Percentiles rank a stretch among this genome's conserved stretches.
These are phyloP conservation scores for Reinhardtius hippoglossoides DNA, from an alignment of 2,113 vertebrate genomes.

Conservation along the genomic window DNA sequence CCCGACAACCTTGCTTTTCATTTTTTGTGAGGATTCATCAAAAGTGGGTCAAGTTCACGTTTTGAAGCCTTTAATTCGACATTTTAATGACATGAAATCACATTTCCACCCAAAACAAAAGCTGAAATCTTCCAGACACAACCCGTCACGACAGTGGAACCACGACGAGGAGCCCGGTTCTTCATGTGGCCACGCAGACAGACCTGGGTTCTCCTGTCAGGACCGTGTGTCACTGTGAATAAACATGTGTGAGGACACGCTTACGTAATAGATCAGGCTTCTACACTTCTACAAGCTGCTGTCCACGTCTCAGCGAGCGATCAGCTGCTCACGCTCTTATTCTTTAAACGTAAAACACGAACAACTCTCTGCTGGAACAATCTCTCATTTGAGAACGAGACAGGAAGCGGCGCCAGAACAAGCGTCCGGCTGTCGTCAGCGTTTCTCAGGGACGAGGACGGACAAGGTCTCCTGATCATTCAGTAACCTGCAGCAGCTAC, in stretches of 20 bases:
- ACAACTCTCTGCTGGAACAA: not conserved
- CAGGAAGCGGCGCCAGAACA: not conserved
- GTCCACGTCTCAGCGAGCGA: not conserved
- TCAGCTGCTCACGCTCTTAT: not conserved
- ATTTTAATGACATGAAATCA: no score
- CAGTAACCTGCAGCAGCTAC: constrained; percentile 46
- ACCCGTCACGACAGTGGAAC: not conserved
- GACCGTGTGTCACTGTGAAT: not conserved
- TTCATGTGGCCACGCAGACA: not conserved
- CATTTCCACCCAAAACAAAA: no score
- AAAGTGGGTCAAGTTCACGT: no score
- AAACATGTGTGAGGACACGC: constrained; percentile 1
- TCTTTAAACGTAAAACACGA: constrained; percentile 13
- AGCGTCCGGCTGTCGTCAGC: not conserved
- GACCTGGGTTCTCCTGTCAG: not conserved
- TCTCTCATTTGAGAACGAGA: not conserved
- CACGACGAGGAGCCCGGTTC: constrained; percentile 13
- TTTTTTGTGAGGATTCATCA: no score
- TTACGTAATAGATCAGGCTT: constrained; percentile 37
- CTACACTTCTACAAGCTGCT: constrained; percentile 13
- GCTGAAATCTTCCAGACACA: not conserved
- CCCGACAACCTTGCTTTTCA: no score
- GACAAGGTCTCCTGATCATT: constrained; percentile 51
- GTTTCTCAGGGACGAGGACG: constrained; percentile 11
- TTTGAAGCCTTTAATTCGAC: no score